Conservation (phyloP, 2,797 vertebrate genomes). For the Takifugu ocellatus region DNA sequence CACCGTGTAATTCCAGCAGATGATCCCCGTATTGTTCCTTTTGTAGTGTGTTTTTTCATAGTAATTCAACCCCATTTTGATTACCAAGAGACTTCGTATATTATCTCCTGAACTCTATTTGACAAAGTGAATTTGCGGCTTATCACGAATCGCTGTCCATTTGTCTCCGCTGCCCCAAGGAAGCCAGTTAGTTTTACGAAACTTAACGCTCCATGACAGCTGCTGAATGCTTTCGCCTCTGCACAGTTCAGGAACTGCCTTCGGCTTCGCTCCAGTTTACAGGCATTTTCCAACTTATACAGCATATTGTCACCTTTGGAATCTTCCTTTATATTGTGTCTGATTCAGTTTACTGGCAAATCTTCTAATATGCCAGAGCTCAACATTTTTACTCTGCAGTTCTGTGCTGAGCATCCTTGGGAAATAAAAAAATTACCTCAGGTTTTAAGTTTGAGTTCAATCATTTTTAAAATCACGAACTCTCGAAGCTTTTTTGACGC, state of each 20-base stretch:
- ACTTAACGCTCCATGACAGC: slow-evolving; percentile 33
- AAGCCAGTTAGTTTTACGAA: slow-evolving; percentile 8
- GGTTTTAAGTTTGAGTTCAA: no score
- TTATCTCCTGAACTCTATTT: slow-evolving; percentile 17
- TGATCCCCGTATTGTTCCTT: neutral
- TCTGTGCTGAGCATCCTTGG: neutral
- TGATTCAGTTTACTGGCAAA: slow-evolving; percentile 10
- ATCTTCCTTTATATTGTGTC: slow-evolving; percentile 5
- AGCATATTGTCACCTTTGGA: slow-evolving; percentile 9
- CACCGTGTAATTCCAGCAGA: slow-evolving; percentile 8
- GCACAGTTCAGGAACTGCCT: slow-evolving; percentile 16
- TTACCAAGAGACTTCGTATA: neutral
- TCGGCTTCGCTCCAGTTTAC: slow-evolving; percentile 25
- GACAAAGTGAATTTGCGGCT: slow-evolving; percentile 24
- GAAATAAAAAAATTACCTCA: no score
- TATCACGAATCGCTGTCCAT: slow-evolving; percentile 19
- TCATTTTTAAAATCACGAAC: no score
- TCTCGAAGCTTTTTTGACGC: no score
- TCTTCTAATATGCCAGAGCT: slow-evolving; percentile 9
- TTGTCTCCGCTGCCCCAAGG: slow-evolving; percentile 21
- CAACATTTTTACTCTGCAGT: neutral
- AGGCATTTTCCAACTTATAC: slow-evolving; percentile 10
- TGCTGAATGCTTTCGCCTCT: slow-evolving; percentile 26
- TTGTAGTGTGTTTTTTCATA: slow-evolving; percentile 3
- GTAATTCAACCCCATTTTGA: slow-evolving; percentile 2